phyloP scores from a whole-genome alignment of 2,888 invertebrate genomes.

The Mimachlamys varia region DNA sequence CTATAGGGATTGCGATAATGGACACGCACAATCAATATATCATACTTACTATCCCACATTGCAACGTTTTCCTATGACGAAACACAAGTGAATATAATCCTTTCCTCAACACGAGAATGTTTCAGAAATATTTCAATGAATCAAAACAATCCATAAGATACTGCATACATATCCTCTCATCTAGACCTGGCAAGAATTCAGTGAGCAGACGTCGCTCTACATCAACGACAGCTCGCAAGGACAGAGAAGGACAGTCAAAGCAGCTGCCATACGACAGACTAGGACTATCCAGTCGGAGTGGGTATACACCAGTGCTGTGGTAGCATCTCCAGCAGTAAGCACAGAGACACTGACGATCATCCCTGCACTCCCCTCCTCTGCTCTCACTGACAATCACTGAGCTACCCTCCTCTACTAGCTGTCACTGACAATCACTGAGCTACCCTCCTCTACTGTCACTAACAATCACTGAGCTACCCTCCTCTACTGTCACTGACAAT shows the following conservation, averaged over 20 bases:
- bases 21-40: slow-evolving; percentile 7
- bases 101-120: neutral
- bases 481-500: neutral
- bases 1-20: slow-evolving; percentile 29
- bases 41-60: slow-evolving; percentile 28
- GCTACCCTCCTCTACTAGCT: too few relatives aligned
- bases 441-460: too few relatives aligned
- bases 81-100: slow-evolving; percentile 17
- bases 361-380: neutral
- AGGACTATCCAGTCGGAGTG: neutral
- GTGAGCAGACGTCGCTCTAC: neutral
- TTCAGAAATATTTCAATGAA: neutral
- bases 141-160: neutral
- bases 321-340: neutral
- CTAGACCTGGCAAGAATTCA: neutral
- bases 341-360: neutral
- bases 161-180: neutral
- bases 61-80: neutral
- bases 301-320: neutral
- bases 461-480: neutral
- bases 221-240: neutral
- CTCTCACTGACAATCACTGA: neutral
- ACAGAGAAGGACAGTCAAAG: neutral
- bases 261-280: slow-evolving; percentile 10
- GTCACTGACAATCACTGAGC: too few relatives aligned